These are phyloP conservation scores for Gastracanthus pulcherrimus DNA, from an alignment of 2,888 invertebrate species.

Conservation along the genomic window DNA sequence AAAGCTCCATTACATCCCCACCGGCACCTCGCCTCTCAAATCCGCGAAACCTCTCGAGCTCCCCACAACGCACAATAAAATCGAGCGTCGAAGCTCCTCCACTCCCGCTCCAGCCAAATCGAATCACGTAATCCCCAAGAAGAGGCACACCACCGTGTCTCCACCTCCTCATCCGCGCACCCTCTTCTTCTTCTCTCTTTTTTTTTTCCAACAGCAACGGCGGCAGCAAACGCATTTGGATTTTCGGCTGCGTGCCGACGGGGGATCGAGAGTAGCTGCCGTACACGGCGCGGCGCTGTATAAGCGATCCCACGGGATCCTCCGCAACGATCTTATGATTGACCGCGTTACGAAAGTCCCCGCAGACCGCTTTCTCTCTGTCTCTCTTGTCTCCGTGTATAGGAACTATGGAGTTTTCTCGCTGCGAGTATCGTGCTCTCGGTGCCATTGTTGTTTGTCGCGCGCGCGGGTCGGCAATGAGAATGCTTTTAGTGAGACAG, in stretches of 20 bases:
- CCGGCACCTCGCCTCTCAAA: not conserved
- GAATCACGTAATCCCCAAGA: slow-evolving; percentile 35
- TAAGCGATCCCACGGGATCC: slow-evolving; percentile 75
- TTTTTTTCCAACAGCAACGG: not conserved
- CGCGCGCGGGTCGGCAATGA: not conserved
- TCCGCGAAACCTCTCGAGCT: not conserved
- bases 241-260: slow-evolving; percentile 45
- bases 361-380: slow-evolving; percentile 69
- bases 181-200: not conserved
- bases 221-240: slow-evolving; percentile 25
- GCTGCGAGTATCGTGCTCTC: not conserved
- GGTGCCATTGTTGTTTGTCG: slow-evolving; percentile 2
- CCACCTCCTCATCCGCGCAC: slow-evolving; percentile 69
- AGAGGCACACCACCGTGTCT: no score
- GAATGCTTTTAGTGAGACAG: not conserved
- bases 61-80: not conserved
- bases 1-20: slow-evolving; percentile 27
- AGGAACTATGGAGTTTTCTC: no score
- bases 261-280: no score
- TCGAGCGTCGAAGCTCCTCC: not conserved
- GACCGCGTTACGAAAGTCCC: slow-evolving; percentile 76
- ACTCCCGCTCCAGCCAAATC: slow-evolving; percentile 61
- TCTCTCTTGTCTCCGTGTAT: not conserved
- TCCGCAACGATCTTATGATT: slow-evolving; percentile 76
- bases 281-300: slow-evolving; percentile 25